A percentile compares a stretch with the other conserved stretches of the same genome.
These are phyloP conservation scores for Nymphalis c-album DNA, from an alignment of 2,888 invertebrate species.

Conservation along the genomic window DNA sequence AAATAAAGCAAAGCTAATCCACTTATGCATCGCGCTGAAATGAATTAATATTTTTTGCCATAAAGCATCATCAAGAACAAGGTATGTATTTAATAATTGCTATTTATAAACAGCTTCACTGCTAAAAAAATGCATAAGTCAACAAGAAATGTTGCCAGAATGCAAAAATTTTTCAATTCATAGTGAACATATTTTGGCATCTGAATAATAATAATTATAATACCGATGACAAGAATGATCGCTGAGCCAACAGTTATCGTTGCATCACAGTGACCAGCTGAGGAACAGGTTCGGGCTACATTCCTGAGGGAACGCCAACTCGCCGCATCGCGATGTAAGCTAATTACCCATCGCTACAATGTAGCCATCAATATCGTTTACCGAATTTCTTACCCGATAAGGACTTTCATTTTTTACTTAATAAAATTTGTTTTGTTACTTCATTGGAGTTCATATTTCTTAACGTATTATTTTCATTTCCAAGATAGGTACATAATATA, in stretches of 20 bases:
- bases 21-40: too few species aligned
- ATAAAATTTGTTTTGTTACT: too few species aligned
- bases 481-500: too few species aligned
- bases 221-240: constrained; percentile 14
- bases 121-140: not conserved
- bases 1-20: too few species aligned
- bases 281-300: constrained; percentile 59
- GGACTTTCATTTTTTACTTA: not conserved
- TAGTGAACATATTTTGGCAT: not conserved
- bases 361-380: not conserved
- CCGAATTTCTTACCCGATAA: too few species aligned
- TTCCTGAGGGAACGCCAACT: constrained; percentile 73
- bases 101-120: not conserved
- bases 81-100: not conserved
- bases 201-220: not conserved
- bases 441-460: too few species aligned
- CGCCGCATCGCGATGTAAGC: constrained; percentile 40
- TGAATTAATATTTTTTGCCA: too few species aligned
- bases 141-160: not conserved
- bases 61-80: not conserved
- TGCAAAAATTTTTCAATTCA: not conserved
- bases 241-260: constrained; percentile 55
- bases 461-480: too few species aligned
- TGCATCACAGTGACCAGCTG: constrained; percentile 66
- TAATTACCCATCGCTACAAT: constrained; percentile 33